phyloP scores from a whole-genome alignment of 2,113 vertebrate species.

The Ctenomys sociabilis region DNA sequence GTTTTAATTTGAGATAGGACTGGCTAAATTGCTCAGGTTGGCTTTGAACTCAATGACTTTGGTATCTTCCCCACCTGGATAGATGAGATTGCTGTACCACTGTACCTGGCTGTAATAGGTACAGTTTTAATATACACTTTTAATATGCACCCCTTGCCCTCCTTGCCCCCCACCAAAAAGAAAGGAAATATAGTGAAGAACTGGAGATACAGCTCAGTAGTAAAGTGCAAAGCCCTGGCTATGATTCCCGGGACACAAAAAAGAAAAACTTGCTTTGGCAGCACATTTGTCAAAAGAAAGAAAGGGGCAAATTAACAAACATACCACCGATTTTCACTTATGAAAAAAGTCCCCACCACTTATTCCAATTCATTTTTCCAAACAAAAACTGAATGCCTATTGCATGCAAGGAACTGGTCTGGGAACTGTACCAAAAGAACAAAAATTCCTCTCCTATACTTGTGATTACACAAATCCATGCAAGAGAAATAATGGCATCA shows the following conservation, averaged over 20 bases:
- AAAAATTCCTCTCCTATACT: not conserved
- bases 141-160: not conserved
- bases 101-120: too few relatives aligned
- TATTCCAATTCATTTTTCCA: slow-evolving; percentile 26
- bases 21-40: not conserved
- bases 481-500: not conserved
- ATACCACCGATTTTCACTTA: not conserved
- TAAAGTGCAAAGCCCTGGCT: not conserved
- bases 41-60: not conserved
- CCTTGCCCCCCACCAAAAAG: too few relatives aligned
- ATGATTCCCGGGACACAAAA: not conserved
- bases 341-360: not conserved
- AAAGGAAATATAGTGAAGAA: not conserved
- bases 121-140: not conserved
- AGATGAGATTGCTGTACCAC: not conserved
- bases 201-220: not conserved
- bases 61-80: not conserved
- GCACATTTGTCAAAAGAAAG: not conserved
- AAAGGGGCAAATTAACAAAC: not conserved
- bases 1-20: not conserved
- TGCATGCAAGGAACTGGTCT: not conserved
- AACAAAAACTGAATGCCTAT: not conserved
- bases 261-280: not conserved
- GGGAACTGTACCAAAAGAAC: not conserved
- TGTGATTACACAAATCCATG: not conserved